phyloP scores from a whole-genome alignment of 1,140 invertebrate species.

The Hormaphis cornu region DNA sequence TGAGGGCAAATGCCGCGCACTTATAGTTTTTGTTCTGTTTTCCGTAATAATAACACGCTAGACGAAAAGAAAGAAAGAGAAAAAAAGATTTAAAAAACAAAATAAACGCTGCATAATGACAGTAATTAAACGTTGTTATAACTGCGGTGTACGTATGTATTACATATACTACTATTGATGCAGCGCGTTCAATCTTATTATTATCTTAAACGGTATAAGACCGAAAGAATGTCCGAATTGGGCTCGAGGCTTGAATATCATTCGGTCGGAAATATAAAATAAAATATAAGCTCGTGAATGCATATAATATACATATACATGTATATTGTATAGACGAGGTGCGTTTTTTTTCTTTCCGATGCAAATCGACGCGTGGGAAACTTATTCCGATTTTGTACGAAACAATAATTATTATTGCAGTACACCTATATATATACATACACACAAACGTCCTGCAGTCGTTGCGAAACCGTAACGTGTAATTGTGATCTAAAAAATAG shows the following conservation, averaged over 20 bases:
- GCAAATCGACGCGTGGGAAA: slow-evolving; percentile 26
- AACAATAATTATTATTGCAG: slow-evolving; percentile 12
- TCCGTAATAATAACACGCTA: background rate
- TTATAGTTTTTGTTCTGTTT: background rate
- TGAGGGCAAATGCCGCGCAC: background rate
- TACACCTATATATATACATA: background rate
- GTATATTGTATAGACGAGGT: background rate
- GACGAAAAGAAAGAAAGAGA: background rate
- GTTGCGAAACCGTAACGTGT: slow-evolving; percentile 20
- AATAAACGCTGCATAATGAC: slow-evolving; percentile 1
- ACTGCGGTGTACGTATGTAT: background rate
- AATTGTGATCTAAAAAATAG: slow-evolving; percentile 11
- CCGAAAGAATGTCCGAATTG: slow-evolving; percentile 15
- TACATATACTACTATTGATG: background rate
- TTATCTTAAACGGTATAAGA: slow-evolving; percentile 22
- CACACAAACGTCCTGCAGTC: slow-evolving; percentile 6
- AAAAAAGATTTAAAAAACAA: background rate
- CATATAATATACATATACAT: background rate
- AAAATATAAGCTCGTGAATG: background rate
- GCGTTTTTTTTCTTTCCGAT: slow-evolving; percentile 21
- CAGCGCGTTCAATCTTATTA: slow-evolving; percentile 26
- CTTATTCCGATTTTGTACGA: slow-evolving; percentile 24
- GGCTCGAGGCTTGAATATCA: slow-evolving; percentile 29
- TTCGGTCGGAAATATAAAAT: slow-evolving; percentile 11
- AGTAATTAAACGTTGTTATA: slow-evolving; percentile 29